These are phyloP conservation scores for Ondatra zibethicus DNA, from an alignment of 2,113 vertebrate species.

Conservation along the genomic window DNA sequence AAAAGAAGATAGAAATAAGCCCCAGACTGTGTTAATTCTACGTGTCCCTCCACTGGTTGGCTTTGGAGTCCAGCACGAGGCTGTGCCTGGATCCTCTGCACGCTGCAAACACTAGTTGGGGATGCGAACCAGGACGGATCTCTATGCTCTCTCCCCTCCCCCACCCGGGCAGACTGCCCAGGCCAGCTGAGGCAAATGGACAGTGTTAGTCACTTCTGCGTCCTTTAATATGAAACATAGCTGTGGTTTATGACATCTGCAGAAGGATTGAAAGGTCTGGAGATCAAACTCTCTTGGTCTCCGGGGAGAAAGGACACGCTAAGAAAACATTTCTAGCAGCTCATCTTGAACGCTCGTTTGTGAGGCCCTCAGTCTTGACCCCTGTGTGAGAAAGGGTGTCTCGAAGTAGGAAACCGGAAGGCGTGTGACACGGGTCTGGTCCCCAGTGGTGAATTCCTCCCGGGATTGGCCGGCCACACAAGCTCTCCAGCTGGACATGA, in stretches of 20 bases:
- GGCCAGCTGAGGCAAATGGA: constrained; percentile 73
- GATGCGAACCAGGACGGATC: constrained; percentile 31
- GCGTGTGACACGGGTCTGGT: constrained; percentile 55
- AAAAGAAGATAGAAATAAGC: neutral
- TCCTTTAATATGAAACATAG: constrained; percentile 75
- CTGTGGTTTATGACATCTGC: constrained; percentile 84
- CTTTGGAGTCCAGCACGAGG: neutral
- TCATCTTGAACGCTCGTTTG: constrained; percentile 39
- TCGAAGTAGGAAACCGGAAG: constrained; percentile 67
- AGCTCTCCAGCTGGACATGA: neutral
- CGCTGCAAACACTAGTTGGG: neutral
- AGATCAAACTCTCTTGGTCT: constrained; percentile 82
- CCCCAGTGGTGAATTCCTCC: constrained; percentile 48
- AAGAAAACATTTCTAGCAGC: constrained; percentile 65
- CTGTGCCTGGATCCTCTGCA: rapidly evolving
- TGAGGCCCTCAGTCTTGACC: constrained; percentile 71
- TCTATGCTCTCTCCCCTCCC: neutral
- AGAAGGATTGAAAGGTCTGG: constrained; percentile 85
- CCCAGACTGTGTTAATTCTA: neutral
- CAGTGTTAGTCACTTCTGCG: constrained; percentile 74
- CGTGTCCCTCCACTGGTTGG: neutral
- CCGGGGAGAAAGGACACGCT: constrained; percentile 70
- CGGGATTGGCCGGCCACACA: constrained; percentile 6
- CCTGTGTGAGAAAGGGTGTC: constrained; percentile 73
- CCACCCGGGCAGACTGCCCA: constrained; percentile 78